A percentile compares a stretch with the other conserved stretches of the same genome.
Evolutionary conservation across 2,888 invertebrate species (phyloP).

Genomic region (Andrena flavipes): DNA sequence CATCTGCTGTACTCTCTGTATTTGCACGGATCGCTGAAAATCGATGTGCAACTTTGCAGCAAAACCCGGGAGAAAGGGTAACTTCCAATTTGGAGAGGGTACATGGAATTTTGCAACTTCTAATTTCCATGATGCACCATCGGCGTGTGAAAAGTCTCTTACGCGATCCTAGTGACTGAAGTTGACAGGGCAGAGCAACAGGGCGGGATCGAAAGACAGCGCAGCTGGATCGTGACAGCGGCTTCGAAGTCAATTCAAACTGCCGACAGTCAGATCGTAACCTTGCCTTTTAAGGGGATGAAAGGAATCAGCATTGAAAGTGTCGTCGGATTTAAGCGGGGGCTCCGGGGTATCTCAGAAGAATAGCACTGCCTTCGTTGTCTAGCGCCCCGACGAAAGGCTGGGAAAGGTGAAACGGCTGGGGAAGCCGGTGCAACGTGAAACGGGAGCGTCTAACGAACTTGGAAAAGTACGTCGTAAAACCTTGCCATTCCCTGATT

Average conservation of each 20-base stretch:
- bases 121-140: background rate
- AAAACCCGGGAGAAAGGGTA: no score
- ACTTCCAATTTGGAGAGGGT: no score
- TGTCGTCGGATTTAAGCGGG: constrained; percentile 63
- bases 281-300: constrained; percentile 64
- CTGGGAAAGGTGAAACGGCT: constrained; percentile 53
- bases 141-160: background rate
- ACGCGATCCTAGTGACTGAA: constrained; percentile 1
- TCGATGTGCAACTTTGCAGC: no score
- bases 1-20: no score
- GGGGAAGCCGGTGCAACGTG: constrained; percentile 48
- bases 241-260: constrained; percentile 49
- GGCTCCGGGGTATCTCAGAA: constrained; percentile 5
- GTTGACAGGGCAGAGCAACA: constrained; percentile 41
- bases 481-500: constrained; percentile 64
- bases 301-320: constrained; percentile 70
- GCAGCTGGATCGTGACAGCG: constrained; percentile 34
- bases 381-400: constrained; percentile 27
- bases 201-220: constrained; percentile 31
- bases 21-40: no score
- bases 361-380: constrained; percentile 31
- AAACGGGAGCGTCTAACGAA: constrained; percentile 67
- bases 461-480: constrained; percentile 67
- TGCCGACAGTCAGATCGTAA: constrained; percentile 59
- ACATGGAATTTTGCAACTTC: no score